Conservation (phyloP, 2,888 invertebrate species). For the Ischnus inquisitorius region DNA sequence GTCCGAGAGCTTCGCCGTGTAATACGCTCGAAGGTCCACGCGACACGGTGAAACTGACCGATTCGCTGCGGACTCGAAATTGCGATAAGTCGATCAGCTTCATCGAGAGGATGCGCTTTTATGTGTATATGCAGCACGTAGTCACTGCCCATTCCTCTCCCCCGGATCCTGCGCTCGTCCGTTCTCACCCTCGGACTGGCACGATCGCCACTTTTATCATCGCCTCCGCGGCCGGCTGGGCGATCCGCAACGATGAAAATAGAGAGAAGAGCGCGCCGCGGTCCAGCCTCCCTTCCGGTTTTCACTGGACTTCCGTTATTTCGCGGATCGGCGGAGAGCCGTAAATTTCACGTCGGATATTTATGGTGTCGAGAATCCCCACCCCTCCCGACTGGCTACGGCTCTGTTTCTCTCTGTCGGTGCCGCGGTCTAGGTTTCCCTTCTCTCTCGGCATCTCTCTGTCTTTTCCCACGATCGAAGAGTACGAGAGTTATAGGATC, state of each 20-base stretch:
- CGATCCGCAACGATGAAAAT: not conserved
- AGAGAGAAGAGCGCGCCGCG: constrained; percentile 11
- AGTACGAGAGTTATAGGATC: constrained; percentile 28
- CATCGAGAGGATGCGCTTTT: not conserved
- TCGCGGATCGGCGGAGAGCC: constrained; percentile 67
- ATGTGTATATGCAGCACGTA: constrained; percentile 18
- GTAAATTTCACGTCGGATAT: constrained; percentile 65
- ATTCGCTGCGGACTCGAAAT: not conserved
- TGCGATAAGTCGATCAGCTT: constrained; percentile 8
- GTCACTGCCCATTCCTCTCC: constrained; percentile 2
- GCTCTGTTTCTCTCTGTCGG: constrained; percentile 26
- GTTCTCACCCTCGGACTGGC: constrained; percentile 12
- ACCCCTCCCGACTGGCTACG: too few species aligned
- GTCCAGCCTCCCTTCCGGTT: constrained; percentile 54
- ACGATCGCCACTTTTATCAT: constrained; percentile 54
- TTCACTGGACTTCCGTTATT: constrained; percentile 66
- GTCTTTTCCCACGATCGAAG: constrained; percentile 55
- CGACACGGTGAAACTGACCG: not conserved
- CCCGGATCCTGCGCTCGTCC: constrained; percentile 2
- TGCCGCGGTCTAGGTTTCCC: constrained; percentile 33
- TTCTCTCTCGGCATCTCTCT: constrained; percentile 28
- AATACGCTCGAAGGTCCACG: not conserved
- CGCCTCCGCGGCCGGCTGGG: constrained; percentile 18
- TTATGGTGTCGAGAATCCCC: constrained; percentile 56
- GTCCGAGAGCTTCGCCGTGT: not conserved